These are phyloP conservation scores for Sinella curviseta DNA, from an alignment of 1,140 invertebrate genomes.

Conservation along the genomic window DNA sequence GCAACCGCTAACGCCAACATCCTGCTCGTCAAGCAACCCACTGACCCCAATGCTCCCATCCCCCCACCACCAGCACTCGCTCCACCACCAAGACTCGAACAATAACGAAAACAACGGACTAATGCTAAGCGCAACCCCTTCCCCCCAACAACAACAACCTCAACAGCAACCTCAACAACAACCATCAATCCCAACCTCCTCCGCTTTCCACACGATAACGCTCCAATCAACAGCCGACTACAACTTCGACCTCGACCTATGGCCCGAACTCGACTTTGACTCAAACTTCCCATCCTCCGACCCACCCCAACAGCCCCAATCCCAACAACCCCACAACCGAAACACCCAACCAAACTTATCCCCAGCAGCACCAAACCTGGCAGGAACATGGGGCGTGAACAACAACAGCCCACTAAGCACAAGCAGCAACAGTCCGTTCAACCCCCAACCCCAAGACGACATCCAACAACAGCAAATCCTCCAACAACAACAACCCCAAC, in stretches of 20 bases:
- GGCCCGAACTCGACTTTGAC: not conserved
- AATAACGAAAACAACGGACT: conserved; percentile 14
- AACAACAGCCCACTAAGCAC: conserved; percentile 1
- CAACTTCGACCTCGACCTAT: conserved; percentile 10
- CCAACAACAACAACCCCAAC: not conserved
- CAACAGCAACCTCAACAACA: no score
- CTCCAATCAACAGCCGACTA: not conserved
- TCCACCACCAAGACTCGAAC: not conserved
- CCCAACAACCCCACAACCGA: no score
- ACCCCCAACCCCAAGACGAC: not conserved
- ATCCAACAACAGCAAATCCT: no score
- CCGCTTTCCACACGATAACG: conserved; percentile 24
- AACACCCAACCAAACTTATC: no score
- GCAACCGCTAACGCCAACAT: conserved; percentile 11
- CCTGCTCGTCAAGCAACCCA: not conserved
- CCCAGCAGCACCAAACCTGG: conserved; percentile 37
- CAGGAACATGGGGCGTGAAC: conserved; percentile 42
- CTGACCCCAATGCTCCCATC: not conserved
- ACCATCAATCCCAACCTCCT: not conserved
- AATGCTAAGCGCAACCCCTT: no score
- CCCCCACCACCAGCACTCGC: no score
- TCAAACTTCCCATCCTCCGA: not conserved
- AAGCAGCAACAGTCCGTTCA: conserved; percentile 13
- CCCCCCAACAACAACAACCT: no score
- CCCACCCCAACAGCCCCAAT: conserved; percentile 25